Conservation (phyloP, 2,113 vertebrate genomes). For the Pterophyllum scalare region DNA sequence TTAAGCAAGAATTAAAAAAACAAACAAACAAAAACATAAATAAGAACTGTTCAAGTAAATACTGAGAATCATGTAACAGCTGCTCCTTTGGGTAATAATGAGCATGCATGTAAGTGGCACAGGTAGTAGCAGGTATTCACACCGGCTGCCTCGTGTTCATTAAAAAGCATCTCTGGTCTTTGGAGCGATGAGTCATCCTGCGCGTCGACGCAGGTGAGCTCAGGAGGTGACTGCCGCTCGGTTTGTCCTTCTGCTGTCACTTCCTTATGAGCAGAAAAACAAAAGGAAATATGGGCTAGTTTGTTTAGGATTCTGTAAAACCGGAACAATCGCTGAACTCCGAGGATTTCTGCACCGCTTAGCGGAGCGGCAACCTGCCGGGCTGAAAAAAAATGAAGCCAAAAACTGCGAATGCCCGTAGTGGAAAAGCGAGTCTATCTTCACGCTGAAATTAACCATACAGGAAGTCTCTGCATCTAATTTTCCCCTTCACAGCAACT, state of each 20-base stretch:
- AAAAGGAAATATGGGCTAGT: neutral
- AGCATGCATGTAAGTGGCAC: constrained; percentile 24
- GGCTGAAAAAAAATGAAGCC: neutral
- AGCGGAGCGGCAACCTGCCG: neutral
- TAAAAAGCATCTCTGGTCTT: neutral
- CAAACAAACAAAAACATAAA: constrained; percentile 4
- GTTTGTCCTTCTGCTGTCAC: constrained; percentile 21
- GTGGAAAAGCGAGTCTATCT: neutral
- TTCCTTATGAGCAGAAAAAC: constrained; percentile 47
- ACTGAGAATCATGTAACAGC: constrained; percentile 22
- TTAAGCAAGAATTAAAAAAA: neutral
- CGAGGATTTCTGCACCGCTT: neutral
- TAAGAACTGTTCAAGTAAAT: constrained; percentile 54
- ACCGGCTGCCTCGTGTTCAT: neutral
- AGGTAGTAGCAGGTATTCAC: constrained; percentile 25
- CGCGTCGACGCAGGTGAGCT: neutral
- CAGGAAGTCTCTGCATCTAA: neutral
- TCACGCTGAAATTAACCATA: neutral
- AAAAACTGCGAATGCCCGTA: fast-evolving
- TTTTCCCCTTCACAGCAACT: neutral
- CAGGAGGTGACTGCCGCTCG: neutral
- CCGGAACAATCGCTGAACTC: neutral
- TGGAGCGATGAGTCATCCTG: constrained; percentile 3
- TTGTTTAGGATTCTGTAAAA: neutral
- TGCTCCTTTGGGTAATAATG: constrained; percentile 28